A percentile compares a stretch with the other conserved stretches of the same genome.
Conservation (phyloP, 2,797 vertebrate species). For the Silurus aristotelis region DNA sequence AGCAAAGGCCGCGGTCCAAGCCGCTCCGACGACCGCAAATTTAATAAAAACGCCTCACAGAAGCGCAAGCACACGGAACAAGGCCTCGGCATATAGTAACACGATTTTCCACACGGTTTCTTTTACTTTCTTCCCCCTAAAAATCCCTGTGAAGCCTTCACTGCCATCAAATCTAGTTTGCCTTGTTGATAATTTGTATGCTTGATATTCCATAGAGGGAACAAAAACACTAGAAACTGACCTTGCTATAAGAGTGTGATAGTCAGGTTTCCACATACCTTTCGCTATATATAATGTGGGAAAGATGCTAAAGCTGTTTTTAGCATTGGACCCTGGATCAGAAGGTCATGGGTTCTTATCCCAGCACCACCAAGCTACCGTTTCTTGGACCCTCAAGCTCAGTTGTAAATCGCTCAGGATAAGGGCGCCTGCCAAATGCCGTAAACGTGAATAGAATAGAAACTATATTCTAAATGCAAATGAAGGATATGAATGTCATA, state of each 20-base stretch:
- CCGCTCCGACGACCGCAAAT: slow-evolving; percentile 41
- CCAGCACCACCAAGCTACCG: no score
- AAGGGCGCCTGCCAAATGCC: no score
- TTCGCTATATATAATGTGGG: no score
- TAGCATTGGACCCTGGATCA: no score
- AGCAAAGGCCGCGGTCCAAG: slow-evolving; percentile 40
- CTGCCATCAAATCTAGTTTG: not conserved
- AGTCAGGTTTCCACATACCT: no score
- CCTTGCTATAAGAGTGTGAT: not conserved
- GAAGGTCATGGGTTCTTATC: no score
- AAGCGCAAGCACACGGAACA: slow-evolving; percentile 1
- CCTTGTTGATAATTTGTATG: not conserved
- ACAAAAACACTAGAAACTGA: not conserved
- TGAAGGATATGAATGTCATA: not conserved
- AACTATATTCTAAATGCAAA: no score
- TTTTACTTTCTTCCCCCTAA: not conserved
- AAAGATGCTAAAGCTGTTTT: no score
- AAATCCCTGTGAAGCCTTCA: not conserved
- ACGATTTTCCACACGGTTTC: slow-evolving; percentile 12
- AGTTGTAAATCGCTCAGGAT: no score
- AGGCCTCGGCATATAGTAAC: slow-evolving; percentile 1
- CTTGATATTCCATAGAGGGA: no score
- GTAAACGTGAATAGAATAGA: no score
- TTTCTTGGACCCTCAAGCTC: no score
- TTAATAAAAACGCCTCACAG: slow-evolving; percentile 49